Evolutionary conservation across 2,113 vertebrate species (phyloP).

Genomic region (Symphodus melops): DNA sequence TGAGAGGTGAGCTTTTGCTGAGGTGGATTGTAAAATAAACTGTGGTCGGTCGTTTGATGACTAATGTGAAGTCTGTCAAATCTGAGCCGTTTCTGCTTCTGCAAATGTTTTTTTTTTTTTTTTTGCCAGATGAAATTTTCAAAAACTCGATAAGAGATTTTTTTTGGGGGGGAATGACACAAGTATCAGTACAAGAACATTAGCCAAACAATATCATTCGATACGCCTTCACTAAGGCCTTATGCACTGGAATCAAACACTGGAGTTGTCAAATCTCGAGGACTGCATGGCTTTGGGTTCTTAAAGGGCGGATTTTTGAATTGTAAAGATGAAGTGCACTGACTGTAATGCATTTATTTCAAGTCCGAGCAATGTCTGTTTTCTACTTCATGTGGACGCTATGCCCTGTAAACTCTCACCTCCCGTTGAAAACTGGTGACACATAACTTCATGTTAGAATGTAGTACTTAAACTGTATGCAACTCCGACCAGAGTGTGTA

Average conservation of each 20-base stretch:
- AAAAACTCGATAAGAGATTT: slow-evolving; percentile 50
- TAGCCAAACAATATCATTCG: slow-evolving; percentile 34
- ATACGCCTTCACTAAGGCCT: slow-evolving; percentile 59
- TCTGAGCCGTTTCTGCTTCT: slow-evolving; percentile 72
- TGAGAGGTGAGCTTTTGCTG: slow-evolving; percentile 14
- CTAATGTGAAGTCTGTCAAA: slow-evolving; percentile 68
- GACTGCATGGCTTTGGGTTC: slow-evolving; percentile 57
- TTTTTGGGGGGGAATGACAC: slow-evolving; percentile 1
- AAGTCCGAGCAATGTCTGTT: slow-evolving; percentile 58
- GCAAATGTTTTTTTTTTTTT: slow-evolving; percentile 51
- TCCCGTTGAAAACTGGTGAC: slow-evolving; percentile 50
- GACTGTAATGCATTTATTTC: slow-evolving; percentile 62
- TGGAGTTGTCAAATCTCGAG: slow-evolving; percentile 46
- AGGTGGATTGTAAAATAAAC: slow-evolving; percentile 30
- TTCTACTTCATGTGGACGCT: slow-evolving; percentile 67
- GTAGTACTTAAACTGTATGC: slow-evolving; percentile 64
- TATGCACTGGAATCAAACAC: slow-evolving; percentile 70
- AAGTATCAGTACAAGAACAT: slow-evolving; percentile 23
- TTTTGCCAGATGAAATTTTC: slow-evolving; percentile 55
- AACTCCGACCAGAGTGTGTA: slow-evolving; percentile 58
- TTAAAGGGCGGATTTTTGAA: slow-evolving; percentile 55
- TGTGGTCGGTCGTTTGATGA: slow-evolving; percentile 28
- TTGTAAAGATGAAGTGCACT: slow-evolving; percentile 68
- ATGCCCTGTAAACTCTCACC: slow-evolving; percentile 54
- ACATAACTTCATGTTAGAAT: slow-evolving; percentile 64